A percentile compares a stretch with the other conserved stretches of the same genome.
phyloP scores from a whole-genome alignment of 1,140 invertebrate species.

The Neodiprion fabricii region DNA sequence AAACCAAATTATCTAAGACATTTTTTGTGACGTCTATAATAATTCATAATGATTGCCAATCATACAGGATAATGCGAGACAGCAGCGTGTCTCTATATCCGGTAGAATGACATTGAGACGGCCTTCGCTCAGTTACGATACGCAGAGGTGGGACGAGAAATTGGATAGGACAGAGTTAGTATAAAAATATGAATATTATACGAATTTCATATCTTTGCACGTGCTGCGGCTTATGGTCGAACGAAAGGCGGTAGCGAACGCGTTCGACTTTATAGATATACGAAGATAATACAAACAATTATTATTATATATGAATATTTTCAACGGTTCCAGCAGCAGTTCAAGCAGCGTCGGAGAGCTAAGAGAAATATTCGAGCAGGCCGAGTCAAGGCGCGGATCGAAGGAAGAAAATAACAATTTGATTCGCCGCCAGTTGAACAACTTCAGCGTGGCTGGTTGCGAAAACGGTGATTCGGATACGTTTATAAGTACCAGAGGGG shows the following conservation, averaged over 20 bases:
- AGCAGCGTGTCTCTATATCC: conserved; percentile 51
- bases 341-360: conserved; percentile 44
- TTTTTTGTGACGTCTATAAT: conserved; percentile 17
- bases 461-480: conserved; percentile 23
- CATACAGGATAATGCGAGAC: conserved; percentile 42
- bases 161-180: conserved; percentile 51
- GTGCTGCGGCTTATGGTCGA: neutral
- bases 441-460: conserved; percentile 21
- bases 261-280: neutral
- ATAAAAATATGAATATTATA: conserved; percentile 15
- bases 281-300: neutral
- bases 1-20: conserved; percentile 2
- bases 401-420: conserved; percentile 54
- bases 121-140: conserved; percentile 50
- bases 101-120: conserved; percentile 51
- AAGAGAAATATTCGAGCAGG: conserved; percentile 48
- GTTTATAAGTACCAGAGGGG: conserved; percentile 34
- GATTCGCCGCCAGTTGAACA: conserved; percentile 37
- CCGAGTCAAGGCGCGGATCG: conserved; percentile 44
- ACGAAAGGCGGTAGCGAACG: too few species aligned
- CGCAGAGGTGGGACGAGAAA: conserved; percentile 50
- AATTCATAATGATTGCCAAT: conserved; percentile 11
- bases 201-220: neutral
- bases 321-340: conserved; percentile 36
- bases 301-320: conserved; percentile 10